phyloP scores from a whole-genome alignment of 2,888 invertebrate species.

The Lasioglossum villosulum region DNA sequence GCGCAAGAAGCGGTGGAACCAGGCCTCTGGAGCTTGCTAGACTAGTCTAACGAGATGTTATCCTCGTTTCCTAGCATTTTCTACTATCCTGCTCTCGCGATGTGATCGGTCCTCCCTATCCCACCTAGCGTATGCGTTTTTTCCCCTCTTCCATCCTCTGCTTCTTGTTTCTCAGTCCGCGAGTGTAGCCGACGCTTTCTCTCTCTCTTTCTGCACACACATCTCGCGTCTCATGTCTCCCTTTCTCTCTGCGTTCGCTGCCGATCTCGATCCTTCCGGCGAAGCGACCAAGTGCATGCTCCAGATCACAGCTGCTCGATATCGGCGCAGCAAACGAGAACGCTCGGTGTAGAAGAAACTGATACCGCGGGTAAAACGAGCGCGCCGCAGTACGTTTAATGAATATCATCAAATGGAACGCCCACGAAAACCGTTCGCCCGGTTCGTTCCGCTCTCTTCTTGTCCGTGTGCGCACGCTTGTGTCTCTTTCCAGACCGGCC shows the following conservation, averaged over 20 bases:
- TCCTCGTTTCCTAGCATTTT: slow-evolving; percentile 73
- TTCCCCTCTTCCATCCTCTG: slow-evolving; percentile 17
- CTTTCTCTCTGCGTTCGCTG: background rate
- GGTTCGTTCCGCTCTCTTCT: background rate
- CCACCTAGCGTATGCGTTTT: slow-evolving; percentile 9
- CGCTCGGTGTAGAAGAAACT: slow-evolving; percentile 53
- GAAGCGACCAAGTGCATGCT: slow-evolving; percentile 59
- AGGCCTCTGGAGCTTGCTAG: slow-evolving; percentile 73
- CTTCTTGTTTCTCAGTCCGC: slow-evolving; percentile 17
- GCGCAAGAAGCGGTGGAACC: slow-evolving; percentile 68
- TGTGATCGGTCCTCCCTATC: slow-evolving; percentile 48
- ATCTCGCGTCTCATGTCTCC: background rate
- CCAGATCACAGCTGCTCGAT: slow-evolving; percentile 72
- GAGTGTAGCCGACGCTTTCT: background rate
- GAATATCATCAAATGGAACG: slow-evolving; percentile 66
- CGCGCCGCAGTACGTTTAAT: slow-evolving; percentile 59
- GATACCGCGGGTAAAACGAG: slow-evolving; percentile 53
- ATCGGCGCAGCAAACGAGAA: slow-evolving; percentile 57
- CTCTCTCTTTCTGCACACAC: background rate
- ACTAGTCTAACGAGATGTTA: slow-evolving; percentile 81
- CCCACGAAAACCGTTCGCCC: slow-evolving; percentile 34
- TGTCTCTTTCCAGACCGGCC: background rate
- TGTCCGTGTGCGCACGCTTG: background rate
- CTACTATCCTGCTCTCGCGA: slow-evolving; percentile 59
- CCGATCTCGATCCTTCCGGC: slow-evolving; percentile 61